phyloP scores from a whole-genome alignment of 2,113 vertebrate species.

The Tringa solitaria region DNA sequence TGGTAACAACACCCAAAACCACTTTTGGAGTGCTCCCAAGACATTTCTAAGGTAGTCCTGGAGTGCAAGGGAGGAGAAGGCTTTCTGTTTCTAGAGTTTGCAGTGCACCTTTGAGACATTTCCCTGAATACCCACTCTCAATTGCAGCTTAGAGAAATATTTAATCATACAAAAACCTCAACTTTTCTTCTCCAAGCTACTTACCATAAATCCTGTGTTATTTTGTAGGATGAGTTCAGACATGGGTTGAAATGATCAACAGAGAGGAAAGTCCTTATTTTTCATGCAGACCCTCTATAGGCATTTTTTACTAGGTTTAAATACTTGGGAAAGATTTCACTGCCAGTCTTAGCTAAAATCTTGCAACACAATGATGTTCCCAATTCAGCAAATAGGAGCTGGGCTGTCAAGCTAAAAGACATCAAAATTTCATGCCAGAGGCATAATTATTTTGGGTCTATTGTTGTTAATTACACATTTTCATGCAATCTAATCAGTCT shows the following conservation, averaged over 20 bases:
- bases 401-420: not conserved
- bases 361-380: not conserved
- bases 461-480: constrained; percentile 5
- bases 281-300: not conserved
- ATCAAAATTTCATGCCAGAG: not conserved
- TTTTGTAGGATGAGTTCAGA: not conserved
- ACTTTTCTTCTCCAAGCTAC: not conserved
- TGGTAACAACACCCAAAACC: not conserved
- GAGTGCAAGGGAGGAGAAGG: not conserved
- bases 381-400: not conserved
- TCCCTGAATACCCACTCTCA: not conserved
- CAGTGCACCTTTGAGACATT: not conserved
- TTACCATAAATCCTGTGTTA: not conserved
- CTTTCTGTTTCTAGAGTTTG: not conserved
- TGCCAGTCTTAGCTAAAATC: not conserved
- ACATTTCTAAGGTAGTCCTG: not conserved
- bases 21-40: not conserved
- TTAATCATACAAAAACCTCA: not conserved
- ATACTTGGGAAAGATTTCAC: not conserved
- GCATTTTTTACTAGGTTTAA: not conserved
- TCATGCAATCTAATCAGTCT: not conserved
- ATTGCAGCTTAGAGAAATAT: not conserved
- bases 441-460: not conserved
- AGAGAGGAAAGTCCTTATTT: not conserved
- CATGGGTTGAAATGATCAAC: not conserved